Base-by-base conservation (phyloP, 2,888 invertebrate species). In the Megalurothrips usitatus region DNA sequence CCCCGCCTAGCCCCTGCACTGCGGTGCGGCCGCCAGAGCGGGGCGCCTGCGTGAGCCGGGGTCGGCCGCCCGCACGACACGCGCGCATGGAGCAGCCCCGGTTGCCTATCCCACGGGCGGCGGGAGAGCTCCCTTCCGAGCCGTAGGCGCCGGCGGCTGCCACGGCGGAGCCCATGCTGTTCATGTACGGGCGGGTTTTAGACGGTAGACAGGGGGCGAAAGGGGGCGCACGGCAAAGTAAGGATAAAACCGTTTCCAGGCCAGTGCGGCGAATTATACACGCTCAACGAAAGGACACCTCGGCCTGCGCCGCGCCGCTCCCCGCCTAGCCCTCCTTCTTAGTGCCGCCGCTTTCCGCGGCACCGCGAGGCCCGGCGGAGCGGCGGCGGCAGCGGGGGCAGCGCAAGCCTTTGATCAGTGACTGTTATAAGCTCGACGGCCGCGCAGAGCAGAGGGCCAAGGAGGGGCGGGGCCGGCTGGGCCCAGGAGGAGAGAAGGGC, bases 381-480 rank as follows among this genome's bases (percentile, higher is more conserved):
- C 34, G 34, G 34, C 34, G 6, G 34, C 34, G 10, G 63, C n/a
- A n/a, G 23, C 23, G 26, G 68, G 0, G 52, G 68, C 10, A 1
- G 68, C 12, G 68, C 68, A 75, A 9, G 68, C 68, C 68, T 75
- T 75, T 75, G 68, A 75, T 75, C 68, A 75, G 68, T 75, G 68
- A 75, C 68, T 75, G 68, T 75, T 75, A 75, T 75, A 75, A 75
- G 68, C 68, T 26, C 23, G 23, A 11, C 68, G 68, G 68, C 23
- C 23, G 68, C 11, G 23, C 63, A n/a, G 19, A 1, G 6, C 63
- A n/a, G 23, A 23, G 68, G 23, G 68, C 10, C 2, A 11, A 11
- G 68, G 68, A 23, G 26, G 9, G 68, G 68, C 9, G 11, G n/a
- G 68, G 52, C 52, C 14, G n/a, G 52, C 52, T 19, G 68, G 26